Conservation (phyloP, 2,113 vertebrate genomes). For the Seriola rivoliana region DNA sequence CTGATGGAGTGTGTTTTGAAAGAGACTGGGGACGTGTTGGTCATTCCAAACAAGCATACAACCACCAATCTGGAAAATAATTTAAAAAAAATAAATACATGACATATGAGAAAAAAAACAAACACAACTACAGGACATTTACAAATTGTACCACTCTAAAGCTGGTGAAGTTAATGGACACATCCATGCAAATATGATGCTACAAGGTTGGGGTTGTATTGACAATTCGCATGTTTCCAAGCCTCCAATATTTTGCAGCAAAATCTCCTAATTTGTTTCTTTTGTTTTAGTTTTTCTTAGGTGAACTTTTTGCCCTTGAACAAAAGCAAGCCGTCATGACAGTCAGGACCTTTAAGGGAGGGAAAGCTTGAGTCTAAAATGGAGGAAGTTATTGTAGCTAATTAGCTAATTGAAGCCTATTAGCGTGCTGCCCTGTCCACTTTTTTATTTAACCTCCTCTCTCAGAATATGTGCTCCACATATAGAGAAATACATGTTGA, state of each 20-base stretch:
- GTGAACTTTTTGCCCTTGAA: too few species aligned
- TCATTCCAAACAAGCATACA: not conserved
- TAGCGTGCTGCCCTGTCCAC: not conserved
- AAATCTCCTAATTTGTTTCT: too few species aligned
- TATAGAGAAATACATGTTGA: not conserved
- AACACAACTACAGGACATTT: not conserved
- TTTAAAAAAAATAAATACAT: too few species aligned
- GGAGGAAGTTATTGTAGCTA: not conserved
- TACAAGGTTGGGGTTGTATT: too few species aligned
- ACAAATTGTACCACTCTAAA: not conserved
- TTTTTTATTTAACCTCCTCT: not conserved
- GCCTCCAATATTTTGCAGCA: too few species aligned
- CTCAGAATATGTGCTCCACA: not conserved
- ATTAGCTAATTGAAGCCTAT: not conserved
- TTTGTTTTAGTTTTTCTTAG: too few species aligned
- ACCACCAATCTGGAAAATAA: too few species aligned
- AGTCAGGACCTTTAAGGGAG: not conserved
- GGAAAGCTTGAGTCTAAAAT: not conserved
- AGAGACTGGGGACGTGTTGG: not conserved
- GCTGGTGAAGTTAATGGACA: too few species aligned
- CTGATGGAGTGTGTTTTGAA: too few species aligned
- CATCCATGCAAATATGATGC: too few species aligned
- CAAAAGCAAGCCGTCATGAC: not conserved
- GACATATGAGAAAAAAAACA: not conserved
- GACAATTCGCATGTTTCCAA: too few species aligned